Base-by-base conservation (phyloP, 2,797 vertebrate genomes). In the Pampus argenteus region DNA sequence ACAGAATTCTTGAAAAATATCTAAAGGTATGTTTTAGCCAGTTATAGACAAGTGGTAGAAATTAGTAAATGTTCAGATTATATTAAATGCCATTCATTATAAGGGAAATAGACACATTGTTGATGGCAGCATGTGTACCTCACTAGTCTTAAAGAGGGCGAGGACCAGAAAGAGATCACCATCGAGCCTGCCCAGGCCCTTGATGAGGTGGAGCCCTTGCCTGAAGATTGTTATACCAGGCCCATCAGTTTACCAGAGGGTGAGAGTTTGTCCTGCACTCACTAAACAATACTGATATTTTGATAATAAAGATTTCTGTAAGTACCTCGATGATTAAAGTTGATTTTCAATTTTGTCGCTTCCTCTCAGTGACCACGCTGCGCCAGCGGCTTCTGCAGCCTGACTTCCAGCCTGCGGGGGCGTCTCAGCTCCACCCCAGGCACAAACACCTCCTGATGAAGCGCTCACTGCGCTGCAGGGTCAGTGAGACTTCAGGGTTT, bases 401-500 rank as follows among this genome's bases (percentile, higher is more conserved):
- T 1, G 98, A 99, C 86, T 97, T 98, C 86, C 98, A 99, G 74
- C 98, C 98, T 0, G 93, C 97, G 5, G 96, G 96, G 29, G 96
- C 97, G 9, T 98, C 98, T 57, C 98, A 99, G 90, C 96, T 99
- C 48, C 97, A 98, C 85, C 98, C 98, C 36, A 95, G 97, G 80
- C 98, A 99, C 88, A 99, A 99, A 76, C 98, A 99, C 82, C 96
- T 99, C 67, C 92, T 99, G 86, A 99, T 99, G 92, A 99, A 99
- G 89, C 96, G 98, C 67, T 99, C 98, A 0, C 95, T 99, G 83
- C 97, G 98, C 86, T 99, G 98, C 84, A 95, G 97, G 93, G 98
- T 99, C 74, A 62, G 94, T 84, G 44, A 34, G 36, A 2, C 22
- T 52, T 14, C 10, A 36, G 14, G 6, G 1, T 44, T 55, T 70